A percentile compares a stretch with the other conserved stretches of the same genome.
Conservation (phyloP, 2,888 invertebrate species). For the Nowickia ferox region DNA sequence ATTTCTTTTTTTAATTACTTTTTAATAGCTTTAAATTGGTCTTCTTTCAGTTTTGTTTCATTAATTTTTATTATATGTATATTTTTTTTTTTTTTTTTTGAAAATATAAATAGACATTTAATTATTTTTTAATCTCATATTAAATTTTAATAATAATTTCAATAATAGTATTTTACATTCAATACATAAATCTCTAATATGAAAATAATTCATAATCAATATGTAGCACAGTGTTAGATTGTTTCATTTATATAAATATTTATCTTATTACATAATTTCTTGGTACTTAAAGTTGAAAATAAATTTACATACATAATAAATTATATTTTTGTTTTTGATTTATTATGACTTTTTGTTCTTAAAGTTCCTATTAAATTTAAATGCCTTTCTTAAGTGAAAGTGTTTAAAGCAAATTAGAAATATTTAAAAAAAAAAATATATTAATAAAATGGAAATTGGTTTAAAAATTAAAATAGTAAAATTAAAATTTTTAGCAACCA, state of each 20-base stretch:
- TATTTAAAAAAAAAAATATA: not conserved
- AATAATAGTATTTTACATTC: constrained; percentile 62
- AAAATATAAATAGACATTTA: constrained; percentile 71
- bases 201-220: constrained; percentile 52
- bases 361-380: not conserved
- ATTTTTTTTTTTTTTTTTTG: constrained; percentile 33
- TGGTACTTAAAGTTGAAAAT: not conserved
- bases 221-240: constrained; percentile 68
- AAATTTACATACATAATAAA: not conserved
- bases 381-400: not conserved
- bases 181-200: constrained; percentile 55
- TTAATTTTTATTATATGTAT: not conserved
- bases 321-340: constrained; percentile 14
- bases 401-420: not conserved
- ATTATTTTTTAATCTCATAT: constrained; percentile 45
- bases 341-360: constrained; percentile 4
- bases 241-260: constrained; percentile 48
- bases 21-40: constrained; percentile 66
- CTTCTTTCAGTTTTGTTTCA: constrained; percentile 40
- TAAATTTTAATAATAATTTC: constrained; percentile 38
- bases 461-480: no score
- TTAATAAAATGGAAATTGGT: no score
- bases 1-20: not conserved
- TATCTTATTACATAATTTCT: constrained; percentile 12
- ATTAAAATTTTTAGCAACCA: no score